Conservation (phyloP, 2,888 invertebrate genomes). For the Augiades crinisus region DNA sequence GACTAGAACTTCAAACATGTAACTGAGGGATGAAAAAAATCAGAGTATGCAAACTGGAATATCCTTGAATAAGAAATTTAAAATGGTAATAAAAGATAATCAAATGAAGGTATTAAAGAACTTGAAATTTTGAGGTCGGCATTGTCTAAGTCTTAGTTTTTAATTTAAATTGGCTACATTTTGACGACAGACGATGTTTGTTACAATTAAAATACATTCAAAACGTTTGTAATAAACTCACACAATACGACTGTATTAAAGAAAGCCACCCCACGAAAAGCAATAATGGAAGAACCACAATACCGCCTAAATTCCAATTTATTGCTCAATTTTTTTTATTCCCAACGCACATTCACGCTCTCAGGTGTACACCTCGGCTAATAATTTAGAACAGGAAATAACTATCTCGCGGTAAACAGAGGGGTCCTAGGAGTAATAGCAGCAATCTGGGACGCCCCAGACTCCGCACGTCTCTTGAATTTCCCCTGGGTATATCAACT, state of each 20-base stretch:
- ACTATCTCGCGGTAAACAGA: conserved; percentile 68
- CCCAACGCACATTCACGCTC: conserved; percentile 44
- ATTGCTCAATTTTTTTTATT: conserved; percentile 51
- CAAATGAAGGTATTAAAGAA: too few species aligned
- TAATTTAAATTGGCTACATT: too few species aligned
- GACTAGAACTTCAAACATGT: too few species aligned
- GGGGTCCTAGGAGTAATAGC: conserved; percentile 70
- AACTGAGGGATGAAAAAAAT: too few species aligned
- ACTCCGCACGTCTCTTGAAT: conserved; percentile 58
- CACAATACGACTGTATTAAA: neutral
- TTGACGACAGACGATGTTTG: too few species aligned
- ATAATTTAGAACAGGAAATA: conserved; percentile 67
- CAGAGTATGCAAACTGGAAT: too few species aligned
- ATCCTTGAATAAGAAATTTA: too few species aligned
- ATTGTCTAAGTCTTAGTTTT: too few species aligned
- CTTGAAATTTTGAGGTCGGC: too few species aligned
- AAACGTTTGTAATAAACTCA: neutral
- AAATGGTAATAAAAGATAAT: too few species aligned
- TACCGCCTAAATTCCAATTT: conserved; percentile 51
- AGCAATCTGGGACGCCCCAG: conserved; percentile 65
- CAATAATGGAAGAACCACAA: conserved; percentile 16
- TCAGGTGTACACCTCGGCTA: conserved; percentile 50
- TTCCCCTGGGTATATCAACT: conserved; percentile 63
- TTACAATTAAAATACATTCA: too few species aligned
- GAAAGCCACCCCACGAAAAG: neutral